Conservation (phyloP, 2,888 invertebrate genomes). For the Drosophila fungiperda region DNA sequence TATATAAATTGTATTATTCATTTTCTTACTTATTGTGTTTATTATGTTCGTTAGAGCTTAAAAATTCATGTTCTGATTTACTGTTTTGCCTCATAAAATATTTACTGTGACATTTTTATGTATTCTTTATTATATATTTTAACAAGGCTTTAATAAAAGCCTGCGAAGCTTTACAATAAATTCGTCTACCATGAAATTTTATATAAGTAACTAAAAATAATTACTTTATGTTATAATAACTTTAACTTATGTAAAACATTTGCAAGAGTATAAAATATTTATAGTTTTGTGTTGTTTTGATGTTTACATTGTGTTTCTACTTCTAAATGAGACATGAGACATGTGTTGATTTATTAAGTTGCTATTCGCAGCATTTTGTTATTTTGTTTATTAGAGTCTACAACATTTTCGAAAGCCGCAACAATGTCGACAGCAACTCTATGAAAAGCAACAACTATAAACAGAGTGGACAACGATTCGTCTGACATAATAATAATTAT, state of each 20-base stretch:
- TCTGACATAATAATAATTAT: slow-evolving; percentile 78
- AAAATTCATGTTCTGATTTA: background rate
- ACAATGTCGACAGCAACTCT: slow-evolving; percentile 28
- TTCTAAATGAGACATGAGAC: slow-evolving; percentile 30
- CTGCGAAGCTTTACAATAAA: background rate
- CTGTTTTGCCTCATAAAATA: background rate
- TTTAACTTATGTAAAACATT: background rate
- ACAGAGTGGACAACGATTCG: slow-evolving; percentile 20
- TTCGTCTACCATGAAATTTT: background rate
- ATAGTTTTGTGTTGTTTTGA: background rate
- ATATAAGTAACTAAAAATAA: background rate
- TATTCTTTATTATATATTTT: background rate
- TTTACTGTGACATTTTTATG: background rate
- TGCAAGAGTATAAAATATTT: slow-evolving; percentile 1
- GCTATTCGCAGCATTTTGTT: slow-evolving; percentile 34
- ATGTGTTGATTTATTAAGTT: slow-evolving; percentile 18
- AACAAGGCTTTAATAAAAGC: background rate
- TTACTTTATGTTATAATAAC: background rate
- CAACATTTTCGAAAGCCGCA: slow-evolving; percentile 63
- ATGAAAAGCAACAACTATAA: slow-evolving; percentile 10
- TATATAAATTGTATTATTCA: too few species aligned
- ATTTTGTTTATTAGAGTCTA: slow-evolving; percentile 44
- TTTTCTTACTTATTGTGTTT: background rate
- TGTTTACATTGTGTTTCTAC: slow-evolving; percentile 16
- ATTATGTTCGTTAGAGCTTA: background rate